phyloP scores from a whole-genome alignment of 2,797 vertebrate species.

The Neomorphus geoffroyi region DNA sequence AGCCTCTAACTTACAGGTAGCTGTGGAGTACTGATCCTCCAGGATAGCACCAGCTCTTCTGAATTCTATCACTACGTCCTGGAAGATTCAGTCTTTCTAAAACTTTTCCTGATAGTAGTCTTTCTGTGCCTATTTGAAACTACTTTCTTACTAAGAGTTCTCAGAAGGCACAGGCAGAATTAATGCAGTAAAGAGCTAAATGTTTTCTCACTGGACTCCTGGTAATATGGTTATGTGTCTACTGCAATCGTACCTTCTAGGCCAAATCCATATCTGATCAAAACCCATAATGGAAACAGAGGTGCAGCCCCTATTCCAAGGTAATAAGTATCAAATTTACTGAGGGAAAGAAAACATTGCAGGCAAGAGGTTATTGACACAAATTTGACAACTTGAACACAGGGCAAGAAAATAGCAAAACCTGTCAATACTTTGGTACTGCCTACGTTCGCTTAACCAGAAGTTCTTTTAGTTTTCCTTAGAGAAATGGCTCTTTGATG shows the following conservation, averaged over 20 bases:
- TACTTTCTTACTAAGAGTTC: neutral
- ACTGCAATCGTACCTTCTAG: neutral
- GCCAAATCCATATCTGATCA: neutral
- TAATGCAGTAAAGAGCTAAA: neutral
- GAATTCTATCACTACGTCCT: neutral
- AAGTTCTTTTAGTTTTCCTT: neutral
- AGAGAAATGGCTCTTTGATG: neutral
- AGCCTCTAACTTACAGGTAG: neutral
- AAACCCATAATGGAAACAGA: neutral
- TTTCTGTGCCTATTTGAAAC: neutral
- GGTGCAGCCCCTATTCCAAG: neutral
- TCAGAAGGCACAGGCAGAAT: neutral
- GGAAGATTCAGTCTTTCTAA: neutral
- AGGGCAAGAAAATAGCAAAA: neutral
- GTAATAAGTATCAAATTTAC: neutral
- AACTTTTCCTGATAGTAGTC: neutral
- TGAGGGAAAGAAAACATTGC: neutral
- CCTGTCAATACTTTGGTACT: neutral
- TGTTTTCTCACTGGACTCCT: neutral
- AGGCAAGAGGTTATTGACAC: neutral
- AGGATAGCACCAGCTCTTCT: neutral
- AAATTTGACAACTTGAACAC: neutral
- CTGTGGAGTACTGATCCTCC: neutral
- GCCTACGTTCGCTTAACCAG: neutral
- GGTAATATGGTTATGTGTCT: accelerated